A percentile compares a stretch with the other conserved stretches of the same genome.
Evolutionary conservation across 1,140 invertebrate species (phyloP).

Genomic region (Trigoniulus corallinus): DNA sequence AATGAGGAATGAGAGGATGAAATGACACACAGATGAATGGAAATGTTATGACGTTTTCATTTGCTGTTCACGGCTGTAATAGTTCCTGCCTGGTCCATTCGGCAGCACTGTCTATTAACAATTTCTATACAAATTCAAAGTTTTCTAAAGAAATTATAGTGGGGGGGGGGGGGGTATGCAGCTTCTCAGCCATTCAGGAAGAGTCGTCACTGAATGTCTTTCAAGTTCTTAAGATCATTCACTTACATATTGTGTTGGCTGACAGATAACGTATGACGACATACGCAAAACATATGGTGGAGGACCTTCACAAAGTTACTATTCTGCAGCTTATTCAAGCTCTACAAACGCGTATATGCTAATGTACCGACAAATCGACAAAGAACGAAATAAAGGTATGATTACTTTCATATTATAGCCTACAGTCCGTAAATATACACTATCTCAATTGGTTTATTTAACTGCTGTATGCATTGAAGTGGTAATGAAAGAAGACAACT

Average conservation of each 20-base stretch:
- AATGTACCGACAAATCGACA: constrained; percentile 72
- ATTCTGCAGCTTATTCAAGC: constrained; percentile 53
- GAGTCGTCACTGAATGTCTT: no score
- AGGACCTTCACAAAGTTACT: constrained; percentile 46
- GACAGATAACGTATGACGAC: constrained; percentile 63
- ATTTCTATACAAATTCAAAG: background rate
- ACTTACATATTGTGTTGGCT: no score
- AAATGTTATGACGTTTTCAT: no score
- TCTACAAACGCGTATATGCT: constrained; percentile 89
- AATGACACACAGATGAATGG: no score
- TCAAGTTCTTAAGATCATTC: no score
- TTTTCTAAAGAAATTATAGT: no score
- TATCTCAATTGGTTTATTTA: constrained; percentile 3
- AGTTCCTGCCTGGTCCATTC: no score
- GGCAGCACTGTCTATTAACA: no score
- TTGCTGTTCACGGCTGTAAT: no score
- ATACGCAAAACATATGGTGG: constrained; percentile 73
- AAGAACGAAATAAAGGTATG: constrained; percentile 39
- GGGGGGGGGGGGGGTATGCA: no score
- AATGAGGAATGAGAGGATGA: no score
- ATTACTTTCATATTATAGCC: background rate
- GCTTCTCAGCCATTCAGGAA: no score
- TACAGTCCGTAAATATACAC: background rate
- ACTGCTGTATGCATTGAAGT: constrained; percentile 19
- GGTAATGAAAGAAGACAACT: constrained; percentile 46